These are phyloP conservation scores for Hetaerina titia DNA, from an alignment of 2,888 invertebrate species.

Conservation along the genomic window DNA sequence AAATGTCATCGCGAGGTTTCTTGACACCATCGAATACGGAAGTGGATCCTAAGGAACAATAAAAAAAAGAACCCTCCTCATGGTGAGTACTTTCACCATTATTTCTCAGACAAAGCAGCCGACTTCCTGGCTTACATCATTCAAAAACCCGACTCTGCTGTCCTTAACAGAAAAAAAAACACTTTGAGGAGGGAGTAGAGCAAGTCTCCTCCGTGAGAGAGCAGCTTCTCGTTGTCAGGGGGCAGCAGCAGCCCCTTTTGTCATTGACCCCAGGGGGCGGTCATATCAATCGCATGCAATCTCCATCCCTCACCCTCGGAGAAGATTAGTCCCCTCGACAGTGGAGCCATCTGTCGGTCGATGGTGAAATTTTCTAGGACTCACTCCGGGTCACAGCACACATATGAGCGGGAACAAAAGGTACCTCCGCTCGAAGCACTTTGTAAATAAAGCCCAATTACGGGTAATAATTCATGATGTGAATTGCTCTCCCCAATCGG, in stretches of 20 bases:
- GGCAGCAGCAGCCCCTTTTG: conserved; percentile 40
- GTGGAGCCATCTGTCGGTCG: conserved; percentile 14
- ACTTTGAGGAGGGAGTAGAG: background rate
- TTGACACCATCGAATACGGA: background rate
- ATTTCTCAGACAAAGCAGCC: background rate
- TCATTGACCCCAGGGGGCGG: conserved; percentile 43
- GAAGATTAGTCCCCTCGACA: conserved; percentile 5
- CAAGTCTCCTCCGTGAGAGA: background rate
- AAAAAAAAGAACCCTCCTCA: background rate
- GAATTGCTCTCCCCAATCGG: background rate
- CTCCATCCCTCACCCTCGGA: background rate
- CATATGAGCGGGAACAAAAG: background rate
- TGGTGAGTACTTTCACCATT: background rate
- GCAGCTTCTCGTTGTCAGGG: background rate
- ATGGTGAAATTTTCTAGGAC: background rate
- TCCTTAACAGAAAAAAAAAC: background rate
- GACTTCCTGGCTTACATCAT: background rate
- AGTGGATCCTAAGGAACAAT: background rate
- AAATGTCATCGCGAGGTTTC: too few species aligned
- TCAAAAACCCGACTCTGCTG: background rate
- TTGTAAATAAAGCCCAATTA: background rate
- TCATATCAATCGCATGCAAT: conserved; percentile 37
- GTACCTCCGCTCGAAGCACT: background rate
- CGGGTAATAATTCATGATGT: background rate
- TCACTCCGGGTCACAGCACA: background rate